Evolutionary conservation across 2,888 invertebrate genomes (phyloP), one percentile per base, ranked within the genome.

Genomic region (Aleiodes leptofemur): DNA sequence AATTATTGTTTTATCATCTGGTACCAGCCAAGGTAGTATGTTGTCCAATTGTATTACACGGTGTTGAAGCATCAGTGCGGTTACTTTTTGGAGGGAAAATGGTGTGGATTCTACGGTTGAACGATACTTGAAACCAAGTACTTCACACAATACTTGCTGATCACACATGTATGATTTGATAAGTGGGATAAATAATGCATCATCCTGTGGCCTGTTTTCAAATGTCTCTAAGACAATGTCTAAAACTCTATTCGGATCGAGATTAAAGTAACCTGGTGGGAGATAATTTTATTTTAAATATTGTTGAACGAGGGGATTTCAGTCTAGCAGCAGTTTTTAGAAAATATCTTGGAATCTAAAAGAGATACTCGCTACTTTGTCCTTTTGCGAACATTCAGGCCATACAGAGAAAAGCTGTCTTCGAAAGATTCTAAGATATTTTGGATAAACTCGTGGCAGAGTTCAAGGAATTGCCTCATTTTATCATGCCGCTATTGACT

Each of bases 201-300:
- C 93, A 88, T 95, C 92, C 82, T 95, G 93, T 0, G 96, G 94
- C 73, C 96, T 93, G 81, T 95, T 94, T 89, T 99, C 99, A 91
- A 99, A 98, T 38, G 97, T 96, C 90, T 99, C 99, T 83, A 99
- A 91, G 82, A 99, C 96, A 78, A 99, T 94, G 88, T 99, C 99
- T 80, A 99, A 91, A 13, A 98, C 98, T 86, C 99, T 92, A 90
- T 99, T 99, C 4, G 99, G 99, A 90, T 99, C 99, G 88, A 99
- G 93, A 91, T 99, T 99, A 89, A 99, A 99, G 90, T 98, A 98
- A 86, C 99, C 98, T 97, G 89, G 3, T 86, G 85, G 78, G 23
- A 80, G 78, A 76, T 43, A 50, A 11, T 8, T 9, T 43, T 43
- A 9, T 43, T 43, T 43, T 43, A 43, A 73, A 64, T 23, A 43